Percentiles rank a stretch among this genome's conserved stretches.
Evolutionary conservation across 2,888 invertebrate genomes (phyloP).

Genomic region (Chirona hameri): DNA sequence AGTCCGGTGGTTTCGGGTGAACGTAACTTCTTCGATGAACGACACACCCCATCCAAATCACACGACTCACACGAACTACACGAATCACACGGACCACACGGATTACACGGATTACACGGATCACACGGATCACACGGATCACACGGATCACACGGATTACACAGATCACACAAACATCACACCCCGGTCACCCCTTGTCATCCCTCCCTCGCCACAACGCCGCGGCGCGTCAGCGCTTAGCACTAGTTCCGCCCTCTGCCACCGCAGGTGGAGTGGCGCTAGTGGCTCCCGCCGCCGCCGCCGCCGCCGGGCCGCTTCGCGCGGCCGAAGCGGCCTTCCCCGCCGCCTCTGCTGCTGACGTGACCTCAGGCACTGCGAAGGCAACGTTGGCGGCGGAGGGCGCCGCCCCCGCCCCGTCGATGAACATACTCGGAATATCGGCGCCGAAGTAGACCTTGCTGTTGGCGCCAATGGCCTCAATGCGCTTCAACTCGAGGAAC

Average conservation of each 20-base stretch:
- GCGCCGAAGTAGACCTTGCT: slow-evolving; percentile 80
- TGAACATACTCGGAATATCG: slow-evolving; percentile 74
- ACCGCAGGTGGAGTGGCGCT: not conserved
- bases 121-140: too few relatives aligned
- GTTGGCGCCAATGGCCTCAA: slow-evolving; percentile 71
- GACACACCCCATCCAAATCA: too few relatives aligned
- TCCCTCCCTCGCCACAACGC: too few relatives aligned
- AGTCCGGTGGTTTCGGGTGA: too few relatives aligned
- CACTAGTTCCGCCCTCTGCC: not conserved
- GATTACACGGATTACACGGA: too few relatives aligned
- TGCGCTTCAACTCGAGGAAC: slow-evolving; percentile 74
- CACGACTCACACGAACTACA: too few relatives aligned
- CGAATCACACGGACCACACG: too few relatives aligned
- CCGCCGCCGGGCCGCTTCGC: not conserved
- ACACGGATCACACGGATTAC: too few relatives aligned
- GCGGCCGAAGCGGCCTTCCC: not conserved
- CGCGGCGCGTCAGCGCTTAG: too few relatives aligned
- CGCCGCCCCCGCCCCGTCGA: slow-evolving; percentile 41
- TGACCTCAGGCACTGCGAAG: not conserved
- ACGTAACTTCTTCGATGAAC: too few relatives aligned
- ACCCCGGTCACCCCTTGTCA: too few relatives aligned
- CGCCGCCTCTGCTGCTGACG: not conserved
- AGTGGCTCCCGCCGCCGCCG: not conserved
- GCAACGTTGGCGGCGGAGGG: not conserved
- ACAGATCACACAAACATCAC: too few relatives aligned